Evolutionary conservation across 2,888 invertebrate species (phyloP).

Genomic region (Buathra laborator): DNA sequence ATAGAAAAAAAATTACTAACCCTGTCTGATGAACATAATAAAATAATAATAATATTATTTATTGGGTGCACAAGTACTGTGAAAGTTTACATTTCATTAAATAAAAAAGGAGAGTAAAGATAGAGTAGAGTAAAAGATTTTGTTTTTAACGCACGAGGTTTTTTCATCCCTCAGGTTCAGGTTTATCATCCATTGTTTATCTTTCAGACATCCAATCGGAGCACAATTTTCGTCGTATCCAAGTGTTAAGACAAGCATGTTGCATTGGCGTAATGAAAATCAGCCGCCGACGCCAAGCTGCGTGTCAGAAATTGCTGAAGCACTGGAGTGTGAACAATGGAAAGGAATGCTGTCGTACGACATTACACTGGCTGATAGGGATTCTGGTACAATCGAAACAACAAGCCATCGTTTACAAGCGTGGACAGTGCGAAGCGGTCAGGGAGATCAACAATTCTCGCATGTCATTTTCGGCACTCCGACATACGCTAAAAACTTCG

Average conservation of each 20-base stretch:
- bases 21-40: no score
- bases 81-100: no score
- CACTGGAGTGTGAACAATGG: conserved; percentile 1
- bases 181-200: neutral
- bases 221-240: conserved; percentile 7
- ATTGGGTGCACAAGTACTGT: no score
- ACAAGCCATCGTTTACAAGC: neutral
- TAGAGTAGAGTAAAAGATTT: no score
- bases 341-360: neutral
- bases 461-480: conserved; percentile 8
- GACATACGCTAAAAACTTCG: neutral
- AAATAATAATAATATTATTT: no score
- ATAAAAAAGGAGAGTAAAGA: no score
- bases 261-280: neutral
- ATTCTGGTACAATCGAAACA: neutral
- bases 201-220: neutral
- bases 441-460: neutral
- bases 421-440: conserved; percentile 3
- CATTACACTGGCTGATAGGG: neutral
- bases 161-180: no score
- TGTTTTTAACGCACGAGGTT: no score
- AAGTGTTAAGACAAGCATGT: neutral
- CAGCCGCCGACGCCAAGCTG: neutral
- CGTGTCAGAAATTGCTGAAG: neutral
- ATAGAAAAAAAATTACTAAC: no score